Conservation (phyloP, 2,888 invertebrate genomes). For the Priocnemis perturbator region DNA sequence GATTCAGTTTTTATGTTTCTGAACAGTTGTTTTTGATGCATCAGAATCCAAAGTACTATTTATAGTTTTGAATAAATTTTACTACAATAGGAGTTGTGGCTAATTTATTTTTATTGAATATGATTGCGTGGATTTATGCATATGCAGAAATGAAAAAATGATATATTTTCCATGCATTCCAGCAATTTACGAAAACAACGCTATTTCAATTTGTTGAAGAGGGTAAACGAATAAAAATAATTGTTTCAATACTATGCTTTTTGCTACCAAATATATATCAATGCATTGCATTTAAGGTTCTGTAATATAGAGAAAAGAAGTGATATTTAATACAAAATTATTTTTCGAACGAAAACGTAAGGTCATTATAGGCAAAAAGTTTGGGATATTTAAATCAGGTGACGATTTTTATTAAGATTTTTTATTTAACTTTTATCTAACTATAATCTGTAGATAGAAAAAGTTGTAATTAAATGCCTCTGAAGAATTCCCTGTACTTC, state of each 20-base stretch:
- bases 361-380: neutral
- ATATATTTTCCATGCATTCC: no score
- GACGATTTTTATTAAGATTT: neutral
- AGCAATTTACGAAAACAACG: no score
- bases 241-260: no score
- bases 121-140: conserved; percentile 8
- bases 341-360: neutral
- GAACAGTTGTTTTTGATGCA: conserved; percentile 3
- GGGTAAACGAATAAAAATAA: no score
- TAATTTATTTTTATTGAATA: conserved; percentile 17
- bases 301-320: neutral
- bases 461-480: no score
- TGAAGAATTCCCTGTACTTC: no score
- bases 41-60: neutral
- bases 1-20: neutral
- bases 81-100: neutral
- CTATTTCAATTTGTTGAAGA: no score
- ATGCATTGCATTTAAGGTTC: no score
- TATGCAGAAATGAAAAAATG: conserved; percentile 23
- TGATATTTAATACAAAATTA: neutral
- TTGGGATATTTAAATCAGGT: neutral
- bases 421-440: neutral
- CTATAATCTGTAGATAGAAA: no score
- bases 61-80: conserved; percentile 12
- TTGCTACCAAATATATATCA: neutral